Evolutionary conservation across 2,888 invertebrate genomes (phyloP).

Genomic region (Troilus luridus): DNA sequence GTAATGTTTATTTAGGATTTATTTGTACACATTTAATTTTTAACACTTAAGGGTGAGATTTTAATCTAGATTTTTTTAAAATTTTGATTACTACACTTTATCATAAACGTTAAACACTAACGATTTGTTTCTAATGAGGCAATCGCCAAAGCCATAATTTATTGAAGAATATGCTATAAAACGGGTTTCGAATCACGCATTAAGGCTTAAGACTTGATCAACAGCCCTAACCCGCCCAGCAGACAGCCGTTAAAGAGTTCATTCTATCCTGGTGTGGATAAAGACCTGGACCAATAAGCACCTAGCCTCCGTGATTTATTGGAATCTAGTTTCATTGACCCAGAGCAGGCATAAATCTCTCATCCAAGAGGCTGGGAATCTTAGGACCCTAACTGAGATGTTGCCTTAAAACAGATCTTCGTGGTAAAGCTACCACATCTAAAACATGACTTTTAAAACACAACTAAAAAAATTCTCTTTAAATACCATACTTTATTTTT

Average conservation of each 20-base stretch:
- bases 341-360: not conserved
- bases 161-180: not conserved
- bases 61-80: no score
- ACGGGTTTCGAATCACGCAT: not conserved
- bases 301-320: not conserved
- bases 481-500: no score
- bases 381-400: not conserved
- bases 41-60: no score
- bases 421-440: not conserved
- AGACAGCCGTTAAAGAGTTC: conserved; percentile 15
- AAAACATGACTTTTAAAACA: no score
- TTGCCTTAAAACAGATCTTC: not conserved
- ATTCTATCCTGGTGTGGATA: not conserved
- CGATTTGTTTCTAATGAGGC: not conserved
- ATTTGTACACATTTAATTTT: no score
- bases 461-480: no score
- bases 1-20: no score
- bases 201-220: not conserved
- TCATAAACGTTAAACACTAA: not conserved
- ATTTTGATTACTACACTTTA: no score
- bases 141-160: not conserved
- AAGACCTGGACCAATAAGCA: not conserved
- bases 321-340: conserved; percentile 6
- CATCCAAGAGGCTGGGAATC: not conserved
- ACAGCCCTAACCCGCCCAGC: not conserved